A percentile compares a stretch with the other conserved stretches of the same genome.
These are phyloP conservation scores for Drosophila kanekoi DNA, from an alignment of 2,888 invertebrate species.

Conservation along the genomic window DNA sequence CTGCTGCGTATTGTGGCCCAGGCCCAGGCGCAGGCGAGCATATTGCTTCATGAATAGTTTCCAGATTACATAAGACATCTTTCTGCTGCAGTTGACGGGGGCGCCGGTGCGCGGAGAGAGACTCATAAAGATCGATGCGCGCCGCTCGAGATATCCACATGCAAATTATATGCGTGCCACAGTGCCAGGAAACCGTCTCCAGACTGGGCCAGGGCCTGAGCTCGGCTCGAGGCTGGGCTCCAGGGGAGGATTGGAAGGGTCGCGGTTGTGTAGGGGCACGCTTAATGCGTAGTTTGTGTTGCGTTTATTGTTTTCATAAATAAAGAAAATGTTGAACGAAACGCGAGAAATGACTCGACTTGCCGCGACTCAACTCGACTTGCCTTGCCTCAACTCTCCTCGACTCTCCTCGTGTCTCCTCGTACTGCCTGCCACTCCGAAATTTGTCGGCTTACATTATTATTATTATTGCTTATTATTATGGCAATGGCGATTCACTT, in stretches of 20 bases:
- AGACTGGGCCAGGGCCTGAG: too few species aligned
- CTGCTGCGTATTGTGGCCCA: conserved; percentile 72
- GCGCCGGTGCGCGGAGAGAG: background rate
- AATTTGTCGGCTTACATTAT: conserved; percentile 76
- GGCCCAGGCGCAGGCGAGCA: conserved; percentile 80
- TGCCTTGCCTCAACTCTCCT: background rate
- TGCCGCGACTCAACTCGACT: background rate
- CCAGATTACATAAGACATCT: conserved; percentile 84
- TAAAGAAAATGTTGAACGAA: conserved; percentile 54
- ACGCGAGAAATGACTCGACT: conserved; percentile 23
- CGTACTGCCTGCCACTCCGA: conserved; percentile 39
- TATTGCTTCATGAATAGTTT: conserved; percentile 84
- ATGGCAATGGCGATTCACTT: conserved; percentile 68
- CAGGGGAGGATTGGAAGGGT: background rate
- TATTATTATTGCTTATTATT: conserved; percentile 68
- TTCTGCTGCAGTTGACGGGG: conserved; percentile 7
- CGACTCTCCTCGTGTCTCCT: background rate
- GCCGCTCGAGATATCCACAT: conserved; percentile 64
- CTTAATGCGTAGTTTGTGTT: conserved; percentile 73
- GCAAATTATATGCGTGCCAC: conserved; percentile 78
- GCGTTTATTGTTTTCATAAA: conserved; percentile 78
- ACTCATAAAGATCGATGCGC: conserved; percentile 65
- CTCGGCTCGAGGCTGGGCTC: background rate
- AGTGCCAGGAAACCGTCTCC: conserved; percentile 65
- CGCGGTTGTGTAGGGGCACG: conserved; percentile 4